Evolutionary conservation across 1,140 invertebrate genomes (phyloP), one percentile per base, ranked within the genome.

Genomic region (Anthonomus grandis): DNA sequence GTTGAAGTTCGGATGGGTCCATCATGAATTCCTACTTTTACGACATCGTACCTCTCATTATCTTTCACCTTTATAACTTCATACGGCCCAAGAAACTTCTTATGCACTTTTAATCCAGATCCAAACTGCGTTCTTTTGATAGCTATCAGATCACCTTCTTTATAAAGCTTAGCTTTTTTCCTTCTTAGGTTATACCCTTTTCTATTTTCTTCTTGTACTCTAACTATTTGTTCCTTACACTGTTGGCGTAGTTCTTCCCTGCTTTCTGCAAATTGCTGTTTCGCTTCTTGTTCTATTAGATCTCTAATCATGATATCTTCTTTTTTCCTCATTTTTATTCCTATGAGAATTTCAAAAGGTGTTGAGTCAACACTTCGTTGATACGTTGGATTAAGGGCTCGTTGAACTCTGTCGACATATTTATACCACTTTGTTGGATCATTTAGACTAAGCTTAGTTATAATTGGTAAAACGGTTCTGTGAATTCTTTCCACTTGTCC

Each of bases 281-380:
- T 2, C 8, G 21, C 0, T 13, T 34, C 54, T 13, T 36, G 13
- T 18, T 57, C 53, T 9, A 61, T 5, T 18, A 52, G 18, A 23
- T 66, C 34, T 21, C 22, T 41, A 0, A 73, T 34, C 5, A 44
- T 8, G 9, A 54, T 27, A 44, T 72, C 66, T 45, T 67, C 60
- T n/a, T 47, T 59, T 4, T 19, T 37, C 55, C 52, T 60, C 57
- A 73, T 67, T 38, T 65, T 60, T 0, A 62, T 58, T 5, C 70
- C 68, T 27, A 64, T 56, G 6, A 75, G 19, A 5, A 76, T 3
- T 23, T 72, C 38, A 55, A 74, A 74, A 2, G 70, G 74, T 4
- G 69, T 67, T 0, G 15, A 60, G 4, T 61, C 62, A 1, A 69
- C 72, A 38, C 66, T 69, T 47, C 69, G 42, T n/a, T 72, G 66